These are phyloP conservation scores for Neogale vison DNA, from an alignment of 2,113 vertebrate genomes.

Conservation along the genomic window DNA sequence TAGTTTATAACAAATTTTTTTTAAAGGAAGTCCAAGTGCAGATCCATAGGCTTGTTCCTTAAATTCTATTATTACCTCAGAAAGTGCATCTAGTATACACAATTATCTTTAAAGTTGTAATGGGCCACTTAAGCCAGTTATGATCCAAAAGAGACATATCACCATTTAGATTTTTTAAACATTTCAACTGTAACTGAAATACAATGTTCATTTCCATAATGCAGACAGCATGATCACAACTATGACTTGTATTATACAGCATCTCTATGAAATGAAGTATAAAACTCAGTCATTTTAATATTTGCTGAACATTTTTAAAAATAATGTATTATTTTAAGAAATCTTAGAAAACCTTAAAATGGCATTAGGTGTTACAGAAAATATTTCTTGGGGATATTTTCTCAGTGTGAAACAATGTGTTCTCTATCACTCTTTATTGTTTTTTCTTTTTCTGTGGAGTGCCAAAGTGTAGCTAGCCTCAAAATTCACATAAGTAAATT, in stretches of 20 bases:
- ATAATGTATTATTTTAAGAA: not conserved
- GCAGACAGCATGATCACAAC: not conserved
- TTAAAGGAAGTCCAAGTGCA: slow-evolving; percentile 8
- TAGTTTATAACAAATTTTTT: not conserved
- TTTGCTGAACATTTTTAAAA: not conserved
- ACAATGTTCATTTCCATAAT: not conserved
- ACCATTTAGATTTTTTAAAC: slow-evolving; percentile 72
- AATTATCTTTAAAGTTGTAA: slow-evolving; percentile 76
- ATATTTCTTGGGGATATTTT: not conserved
- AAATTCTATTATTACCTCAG: slow-evolving; percentile 69
- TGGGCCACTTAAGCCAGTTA: slow-evolving; percentile 68
- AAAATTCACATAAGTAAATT: not conserved
- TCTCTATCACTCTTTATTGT: not conserved
- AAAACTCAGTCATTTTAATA: not conserved
- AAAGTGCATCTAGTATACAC: slow-evolving; percentile 61
- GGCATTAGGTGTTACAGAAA: not conserved
- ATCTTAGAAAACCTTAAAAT: not conserved
- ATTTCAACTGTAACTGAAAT: slow-evolving; percentile 55
- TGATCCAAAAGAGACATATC: slow-evolving; percentile 74
- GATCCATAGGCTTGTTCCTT: not conserved
- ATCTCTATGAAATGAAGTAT: not conserved
- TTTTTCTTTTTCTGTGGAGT: not conserved
- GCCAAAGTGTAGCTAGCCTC: not conserved
- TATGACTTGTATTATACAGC: not conserved
- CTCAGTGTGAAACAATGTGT: not conserved